These are phyloP conservation scores for Aurelia sp. DNA, from an alignment of 30 jellyfish, hydroid and myxozoan species.

Conservation along the genomic window DNA sequence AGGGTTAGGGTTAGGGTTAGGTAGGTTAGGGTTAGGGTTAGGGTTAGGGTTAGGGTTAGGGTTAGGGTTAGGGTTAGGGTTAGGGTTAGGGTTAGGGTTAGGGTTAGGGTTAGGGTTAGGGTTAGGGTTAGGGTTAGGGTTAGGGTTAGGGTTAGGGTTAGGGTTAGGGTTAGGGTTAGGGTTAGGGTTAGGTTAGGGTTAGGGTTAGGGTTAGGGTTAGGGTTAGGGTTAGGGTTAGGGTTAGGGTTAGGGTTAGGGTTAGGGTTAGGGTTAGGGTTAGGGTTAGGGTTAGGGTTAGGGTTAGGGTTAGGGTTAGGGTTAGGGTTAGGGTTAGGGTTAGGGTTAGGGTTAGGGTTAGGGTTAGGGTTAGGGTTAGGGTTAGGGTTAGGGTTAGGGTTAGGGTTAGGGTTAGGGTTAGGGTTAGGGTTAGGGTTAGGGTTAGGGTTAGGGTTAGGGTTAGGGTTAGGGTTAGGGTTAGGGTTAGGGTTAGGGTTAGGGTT, in stretches of 20 bases:
- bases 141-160: constrained; percentile 45
- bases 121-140: background rate
- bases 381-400: constrained; percentile 7
- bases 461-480: constrained; percentile 1
- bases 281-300: too few relatives aligned
- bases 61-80: constrained; percentile 46
- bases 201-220: too few relatives aligned
- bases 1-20: too few relatives aligned
- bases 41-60: background rate
- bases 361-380: background rate
- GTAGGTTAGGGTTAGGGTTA: too few relatives aligned
- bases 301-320: too few relatives aligned
- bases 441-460: background rate
- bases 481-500: constrained; percentile 8
- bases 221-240: too few relatives aligned
- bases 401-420: constrained; percentile 3
- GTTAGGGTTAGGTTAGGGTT: background rate
- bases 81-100: constrained; percentile 43
- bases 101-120: constrained; percentile 11
- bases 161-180: constrained; percentile 12
- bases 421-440: constrained; percentile 8
- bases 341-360: background rate
- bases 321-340: too few relatives aligned
- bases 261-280: too few relatives aligned
- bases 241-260: too few relatives aligned